Conservation (phyloP, 2,888 invertebrate genomes). For the Callinectes sapidus region DNA sequence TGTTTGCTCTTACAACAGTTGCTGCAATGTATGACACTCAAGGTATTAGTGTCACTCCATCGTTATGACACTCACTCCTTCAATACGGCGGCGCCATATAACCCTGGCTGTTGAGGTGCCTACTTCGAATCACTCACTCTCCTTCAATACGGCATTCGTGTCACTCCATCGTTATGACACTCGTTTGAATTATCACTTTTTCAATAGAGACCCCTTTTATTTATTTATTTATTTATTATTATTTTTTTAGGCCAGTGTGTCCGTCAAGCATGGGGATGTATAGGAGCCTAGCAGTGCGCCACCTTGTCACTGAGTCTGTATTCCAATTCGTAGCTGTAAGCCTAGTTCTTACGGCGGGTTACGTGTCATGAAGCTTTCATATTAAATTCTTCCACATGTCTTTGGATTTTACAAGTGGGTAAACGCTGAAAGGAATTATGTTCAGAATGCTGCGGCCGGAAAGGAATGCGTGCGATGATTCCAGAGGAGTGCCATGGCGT, state of each 20-base stretch:
- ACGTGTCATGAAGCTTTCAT: background rate
- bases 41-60: too few relatives aligned
- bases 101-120: too few relatives aligned
- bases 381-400: conserved; percentile 18
- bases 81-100: too few relatives aligned
- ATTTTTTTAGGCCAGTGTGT: background rate
- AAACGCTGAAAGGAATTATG: background rate
- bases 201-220: too few relatives aligned
- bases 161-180: too few relatives aligned
- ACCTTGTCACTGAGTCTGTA: background rate
- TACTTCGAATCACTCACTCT: too few relatives aligned
- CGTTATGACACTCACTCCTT: too few relatives aligned
- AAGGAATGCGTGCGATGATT: conserved; percentile 2
- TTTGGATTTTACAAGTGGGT: conserved; percentile 11
- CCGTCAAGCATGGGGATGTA: background rate
- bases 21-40: background rate
- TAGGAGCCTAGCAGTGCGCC: background rate
- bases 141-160: too few relatives aligned
- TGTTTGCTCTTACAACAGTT: background rate
- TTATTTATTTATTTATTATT: too few relatives aligned
- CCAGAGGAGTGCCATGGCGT: background rate
- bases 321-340: background rate
- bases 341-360: background rate
- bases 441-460: background rate
- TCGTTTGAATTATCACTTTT: too few relatives aligned